These are phyloP conservation scores for Meloe dianella DNA, from an alignment of 2,888 invertebrate genomes.

Conservation along the genomic window DNA sequence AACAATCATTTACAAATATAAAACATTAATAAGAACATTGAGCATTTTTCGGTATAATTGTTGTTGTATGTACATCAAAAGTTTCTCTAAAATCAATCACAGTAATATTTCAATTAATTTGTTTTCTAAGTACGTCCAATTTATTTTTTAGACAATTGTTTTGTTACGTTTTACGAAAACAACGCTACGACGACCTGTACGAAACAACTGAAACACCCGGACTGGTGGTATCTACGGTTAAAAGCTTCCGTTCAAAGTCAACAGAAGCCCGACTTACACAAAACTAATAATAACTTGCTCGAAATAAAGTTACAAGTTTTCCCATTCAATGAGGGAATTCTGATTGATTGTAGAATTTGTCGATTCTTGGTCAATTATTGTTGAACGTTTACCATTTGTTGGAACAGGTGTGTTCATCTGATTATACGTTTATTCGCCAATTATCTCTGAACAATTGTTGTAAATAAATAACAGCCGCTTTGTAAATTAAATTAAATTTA, in stretches of 20 bases:
- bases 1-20: slow-evolving; percentile 23
- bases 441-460: neutral
- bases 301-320: neutral
- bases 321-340: too few relatives aligned
- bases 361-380: neutral
- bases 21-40: slow-evolving; percentile 20
- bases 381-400: neutral
- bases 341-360: too few relatives aligned
- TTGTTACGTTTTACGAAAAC: slow-evolving; percentile 20
- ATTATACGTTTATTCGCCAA: neutral
- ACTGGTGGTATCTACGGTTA: slow-evolving; percentile 40
- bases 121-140: neutral
- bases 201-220: slow-evolving; percentile 49
- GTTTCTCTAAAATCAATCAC: slow-evolving; percentile 12
- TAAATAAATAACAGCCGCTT: too few relatives aligned
- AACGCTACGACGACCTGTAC: slow-evolving; percentile 39
- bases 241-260: slow-evolving; percentile 53
- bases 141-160: neutral
- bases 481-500: neutral
- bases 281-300: slow-evolving; percentile 17
- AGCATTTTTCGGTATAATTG: slow-evolving; percentile 20
- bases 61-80: slow-evolving; percentile 25
- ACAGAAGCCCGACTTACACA: slow-evolving; percentile 55
- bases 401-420: neutral
- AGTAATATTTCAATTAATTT: neutral